Conservation (phyloP, 2,113 vertebrate genomes). For the Protobothrops mucrosquamatus region DNA sequence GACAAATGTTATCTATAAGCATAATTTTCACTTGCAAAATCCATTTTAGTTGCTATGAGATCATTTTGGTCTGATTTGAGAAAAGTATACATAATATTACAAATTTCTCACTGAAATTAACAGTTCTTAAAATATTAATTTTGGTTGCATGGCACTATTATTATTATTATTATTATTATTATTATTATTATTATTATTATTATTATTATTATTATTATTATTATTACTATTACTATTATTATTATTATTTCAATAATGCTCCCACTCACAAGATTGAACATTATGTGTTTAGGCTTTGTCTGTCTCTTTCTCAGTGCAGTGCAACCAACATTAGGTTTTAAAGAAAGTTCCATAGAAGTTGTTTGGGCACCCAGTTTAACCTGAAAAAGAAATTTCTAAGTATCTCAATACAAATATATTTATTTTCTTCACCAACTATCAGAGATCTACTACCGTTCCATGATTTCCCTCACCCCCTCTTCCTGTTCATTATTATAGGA, state of each 20-base stretch:
- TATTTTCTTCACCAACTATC: conserved; percentile 36
- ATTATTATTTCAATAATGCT: conserved; percentile 16
- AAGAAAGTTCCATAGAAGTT: not conserved
- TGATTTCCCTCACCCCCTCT: conserved; percentile 30
- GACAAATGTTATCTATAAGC: not conserved
- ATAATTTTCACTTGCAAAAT: not conserved
- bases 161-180: no score
- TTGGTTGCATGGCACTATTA: conserved; percentile 34
- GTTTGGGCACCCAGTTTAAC: not conserved
- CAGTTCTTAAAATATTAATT: conserved; percentile 3
- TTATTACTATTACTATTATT: no score
- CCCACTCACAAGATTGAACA: not conserved
- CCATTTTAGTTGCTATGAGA: not conserved
- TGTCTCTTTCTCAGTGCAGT: not conserved
- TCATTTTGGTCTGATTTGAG: not conserved
- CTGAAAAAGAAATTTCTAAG: not conserved
- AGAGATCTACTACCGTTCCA: conserved; percentile 17
- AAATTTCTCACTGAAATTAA: not conserved
- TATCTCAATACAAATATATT: conserved; percentile 24
- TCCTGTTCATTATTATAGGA: conserved; percentile 47
- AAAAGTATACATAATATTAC: not conserved
- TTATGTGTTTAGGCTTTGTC: not conserved
- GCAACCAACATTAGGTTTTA: not conserved
- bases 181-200: no score
- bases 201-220: no score